phyloP scores from a whole-genome alignment of 2,797 vertebrate species.

The Champsocephalus esox region DNA sequence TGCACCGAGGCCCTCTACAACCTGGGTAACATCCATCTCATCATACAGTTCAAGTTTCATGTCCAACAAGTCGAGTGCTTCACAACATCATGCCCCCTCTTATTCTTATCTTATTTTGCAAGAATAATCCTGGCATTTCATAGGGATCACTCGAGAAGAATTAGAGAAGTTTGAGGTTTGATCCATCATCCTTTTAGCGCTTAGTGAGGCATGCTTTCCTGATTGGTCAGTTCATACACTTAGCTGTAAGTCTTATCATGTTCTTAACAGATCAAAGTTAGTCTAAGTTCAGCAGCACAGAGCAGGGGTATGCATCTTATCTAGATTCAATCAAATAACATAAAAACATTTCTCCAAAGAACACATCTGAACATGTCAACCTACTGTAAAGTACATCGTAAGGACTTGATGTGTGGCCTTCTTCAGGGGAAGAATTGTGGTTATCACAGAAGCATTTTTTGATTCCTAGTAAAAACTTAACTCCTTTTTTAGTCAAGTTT shows the following conservation, averaged over 20 bases:
- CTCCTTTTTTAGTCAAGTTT: too few species aligned
- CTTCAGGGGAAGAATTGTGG: neutral
- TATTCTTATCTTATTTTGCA: too few species aligned
- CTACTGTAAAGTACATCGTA: neutral
- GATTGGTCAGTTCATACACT: neutral
- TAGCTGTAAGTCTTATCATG: too few species aligned
- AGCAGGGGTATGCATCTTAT: neutral
- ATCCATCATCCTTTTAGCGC: neutral
- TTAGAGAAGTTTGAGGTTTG: neutral
- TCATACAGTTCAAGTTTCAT: neutral
- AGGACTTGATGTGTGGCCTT: neutral
- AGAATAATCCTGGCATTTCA: too few species aligned
- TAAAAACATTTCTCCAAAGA: too few species aligned
- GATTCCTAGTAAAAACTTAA: too few species aligned
- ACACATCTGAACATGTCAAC: too few species aligned
- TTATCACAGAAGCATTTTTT: neutral
- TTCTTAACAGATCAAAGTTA: neutral
- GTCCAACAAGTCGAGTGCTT: too few species aligned
- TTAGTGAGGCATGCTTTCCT: neutral
- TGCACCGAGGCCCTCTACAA: conserved; percentile 98
- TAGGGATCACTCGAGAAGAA: too few species aligned
- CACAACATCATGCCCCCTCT: neutral
- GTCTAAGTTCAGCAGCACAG: neutral
- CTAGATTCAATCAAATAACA: too few species aligned
- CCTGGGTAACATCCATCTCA: conserved; percentile 82